Percentiles rank a stretch among this genome's conserved stretches.
Evolutionary conservation across 2,113 vertebrate species (phyloP).

Genomic region (Microcebus ravelobensis): DNA sequence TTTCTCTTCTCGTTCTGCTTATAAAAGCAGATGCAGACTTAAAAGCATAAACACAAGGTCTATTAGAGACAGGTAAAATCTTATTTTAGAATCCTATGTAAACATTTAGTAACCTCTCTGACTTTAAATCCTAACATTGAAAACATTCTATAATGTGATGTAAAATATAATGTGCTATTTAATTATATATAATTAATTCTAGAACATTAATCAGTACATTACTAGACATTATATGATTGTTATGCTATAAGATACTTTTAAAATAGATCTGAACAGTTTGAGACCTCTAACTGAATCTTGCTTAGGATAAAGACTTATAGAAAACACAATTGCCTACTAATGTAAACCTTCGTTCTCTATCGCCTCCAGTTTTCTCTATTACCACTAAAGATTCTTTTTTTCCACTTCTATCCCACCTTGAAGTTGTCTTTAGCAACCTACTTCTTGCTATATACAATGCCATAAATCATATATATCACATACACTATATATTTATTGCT

Average conservation of each 20-base stretch:
- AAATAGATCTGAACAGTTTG: conserved; percentile 1
- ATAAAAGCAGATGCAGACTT: not conserved
- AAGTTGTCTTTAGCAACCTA: not conserved
- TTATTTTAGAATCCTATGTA: not conserved
- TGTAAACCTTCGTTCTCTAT: not conserved
- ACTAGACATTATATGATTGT: not conserved
- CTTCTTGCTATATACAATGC: not conserved
- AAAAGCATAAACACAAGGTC: not conserved
- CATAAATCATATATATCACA: not conserved
- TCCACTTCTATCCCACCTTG: not conserved
- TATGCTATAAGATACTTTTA: not conserved
- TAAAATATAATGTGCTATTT: not conserved
- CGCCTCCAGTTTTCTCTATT: not conserved
- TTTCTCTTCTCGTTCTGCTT: not conserved
- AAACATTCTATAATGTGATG: not conserved
- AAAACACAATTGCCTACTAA: not conserved
- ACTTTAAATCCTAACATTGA: not conserved
- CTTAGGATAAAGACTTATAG: not conserved
- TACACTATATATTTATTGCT: not conserved
- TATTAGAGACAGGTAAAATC: not conserved
- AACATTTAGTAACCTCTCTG: not conserved
- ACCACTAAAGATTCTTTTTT: not conserved
- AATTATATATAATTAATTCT: not conserved
- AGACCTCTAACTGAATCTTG: not conserved
- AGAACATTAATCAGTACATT: not conserved